Evolutionary conservation across 2,113 vertebrate species (phyloP).

Genomic region (Dromiciops gliroides): DNA sequence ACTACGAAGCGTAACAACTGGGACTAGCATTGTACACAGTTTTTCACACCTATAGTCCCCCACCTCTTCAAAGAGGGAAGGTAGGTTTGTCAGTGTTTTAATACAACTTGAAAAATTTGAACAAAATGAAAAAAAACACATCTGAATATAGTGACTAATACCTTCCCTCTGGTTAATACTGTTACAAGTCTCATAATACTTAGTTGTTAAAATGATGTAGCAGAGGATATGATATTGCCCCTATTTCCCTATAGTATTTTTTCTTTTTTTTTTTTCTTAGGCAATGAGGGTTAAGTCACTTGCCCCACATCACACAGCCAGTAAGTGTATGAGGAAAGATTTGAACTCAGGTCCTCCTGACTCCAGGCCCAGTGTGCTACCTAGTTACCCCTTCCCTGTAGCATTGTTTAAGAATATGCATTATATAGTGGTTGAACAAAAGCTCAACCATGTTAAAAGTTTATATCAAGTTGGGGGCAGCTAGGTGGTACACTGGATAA

Average conservation of each 20-base stretch:
- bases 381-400: background rate
- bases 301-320: too few relatives aligned
- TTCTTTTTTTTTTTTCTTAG: too few relatives aligned
- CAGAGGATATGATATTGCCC: background rate
- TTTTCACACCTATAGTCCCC: too few relatives aligned
- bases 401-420: background rate
- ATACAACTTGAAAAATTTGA: background rate
- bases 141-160: background rate
- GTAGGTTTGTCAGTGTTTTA: background rate
- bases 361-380: too few relatives aligned
- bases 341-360: too few relatives aligned
- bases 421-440: background rate
- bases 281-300: too few relatives aligned
- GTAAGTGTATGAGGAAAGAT: too few relatives aligned
- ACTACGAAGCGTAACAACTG: background rate
- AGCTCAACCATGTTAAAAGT: background rate
- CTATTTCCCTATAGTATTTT: background rate
- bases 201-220: background rate
- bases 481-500: too few relatives aligned
- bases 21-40: background rate
- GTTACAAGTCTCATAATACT: background rate
- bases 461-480: too few relatives aligned
- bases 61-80: background rate
- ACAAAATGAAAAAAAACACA: background rate
- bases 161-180: background rate